A percentile compares a stretch with the other conserved stretches of the same genome.
These are phyloP conservation scores for Phalacrocorax brasilianus DNA, from an alignment of 2,113 vertebrate genomes.

Conservation along the genomic window DNA sequence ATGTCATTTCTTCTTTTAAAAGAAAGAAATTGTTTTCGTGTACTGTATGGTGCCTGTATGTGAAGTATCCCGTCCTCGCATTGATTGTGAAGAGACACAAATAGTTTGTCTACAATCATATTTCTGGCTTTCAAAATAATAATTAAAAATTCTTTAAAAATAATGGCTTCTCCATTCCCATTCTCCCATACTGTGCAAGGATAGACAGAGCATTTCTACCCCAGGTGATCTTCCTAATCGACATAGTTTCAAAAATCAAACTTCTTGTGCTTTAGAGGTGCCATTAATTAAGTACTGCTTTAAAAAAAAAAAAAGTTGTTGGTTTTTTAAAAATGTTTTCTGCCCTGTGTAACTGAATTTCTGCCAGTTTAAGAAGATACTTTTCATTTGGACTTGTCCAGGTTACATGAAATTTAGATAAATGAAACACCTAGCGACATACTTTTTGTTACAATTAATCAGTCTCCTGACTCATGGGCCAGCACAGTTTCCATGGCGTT, in stretches of 20 bases:
- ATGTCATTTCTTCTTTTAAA: not conserved
- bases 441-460: not conserved
- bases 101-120: not conserved
- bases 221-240: not conserved
- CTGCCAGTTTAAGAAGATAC: not conserved
- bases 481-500: not conserved
- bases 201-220: not conserved
- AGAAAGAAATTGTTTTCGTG: not conserved
- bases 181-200: not conserved
- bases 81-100: not conserved
- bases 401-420: not conserved
- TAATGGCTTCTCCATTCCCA: not conserved
- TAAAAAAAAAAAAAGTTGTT: not conserved
- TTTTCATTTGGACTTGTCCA: not conserved
- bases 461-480: not conserved
- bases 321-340: not conserved
- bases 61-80: not conserved
- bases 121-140: not conserved
- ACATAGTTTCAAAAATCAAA: not conserved
- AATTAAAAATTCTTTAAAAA: not conserved
- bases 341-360: not conserved
- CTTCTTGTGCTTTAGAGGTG: not conserved
- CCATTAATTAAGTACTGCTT: not conserved
- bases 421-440: not conserved
- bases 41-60: not conserved